Conservation (phyloP, 2,888 invertebrate species). For the Desoria tigrina region DNA sequence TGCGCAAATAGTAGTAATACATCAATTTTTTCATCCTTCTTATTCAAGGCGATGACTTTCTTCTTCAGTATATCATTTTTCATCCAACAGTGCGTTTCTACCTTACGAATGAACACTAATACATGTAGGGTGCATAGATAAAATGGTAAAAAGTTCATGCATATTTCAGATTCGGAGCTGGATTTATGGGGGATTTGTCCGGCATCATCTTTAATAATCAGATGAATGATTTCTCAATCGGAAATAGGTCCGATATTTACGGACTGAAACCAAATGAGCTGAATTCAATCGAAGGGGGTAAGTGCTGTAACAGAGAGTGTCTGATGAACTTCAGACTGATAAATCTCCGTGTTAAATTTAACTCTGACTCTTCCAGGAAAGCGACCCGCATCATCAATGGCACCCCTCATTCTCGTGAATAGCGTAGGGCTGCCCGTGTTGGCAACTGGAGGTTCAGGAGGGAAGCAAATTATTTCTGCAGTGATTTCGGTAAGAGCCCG, state of each 20-base stretch:
- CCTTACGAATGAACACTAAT: too few relatives aligned
- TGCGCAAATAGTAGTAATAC: too few relatives aligned
- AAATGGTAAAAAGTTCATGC: too few relatives aligned
- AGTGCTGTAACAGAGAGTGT: too few relatives aligned
- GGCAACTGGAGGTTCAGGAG: conserved; percentile 62
- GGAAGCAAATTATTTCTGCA: conserved; percentile 61
- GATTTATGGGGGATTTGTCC: conserved; percentile 54
- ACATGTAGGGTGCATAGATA: too few relatives aligned
- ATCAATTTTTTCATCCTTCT: too few relatives aligned
- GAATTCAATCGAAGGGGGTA: conserved; percentile 61
- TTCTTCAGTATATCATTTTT: too few relatives aligned
- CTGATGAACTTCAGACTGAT: too few relatives aligned
- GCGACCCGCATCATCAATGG: conserved; percentile 63
- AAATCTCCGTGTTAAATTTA: too few relatives aligned
- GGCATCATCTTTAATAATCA: conserved; percentile 64
- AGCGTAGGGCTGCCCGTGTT: conserved; percentile 56
- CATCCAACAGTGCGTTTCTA: too few relatives aligned
- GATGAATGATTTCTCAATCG: conserved; percentile 63
- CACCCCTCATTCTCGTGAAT: conserved; percentile 60
- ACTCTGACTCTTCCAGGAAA: conserved; percentile 55
- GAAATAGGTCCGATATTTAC: conserved; percentile 55
- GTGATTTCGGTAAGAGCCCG: conserved; percentile 53
- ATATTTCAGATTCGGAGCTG: conserved; percentile 53
- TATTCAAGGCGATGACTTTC: too few relatives aligned
- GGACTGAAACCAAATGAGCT: conserved; percentile 59